phyloP scores from a whole-genome alignment of 1,140 invertebrate genomes.

The Tetragonula clypearis region DNA sequence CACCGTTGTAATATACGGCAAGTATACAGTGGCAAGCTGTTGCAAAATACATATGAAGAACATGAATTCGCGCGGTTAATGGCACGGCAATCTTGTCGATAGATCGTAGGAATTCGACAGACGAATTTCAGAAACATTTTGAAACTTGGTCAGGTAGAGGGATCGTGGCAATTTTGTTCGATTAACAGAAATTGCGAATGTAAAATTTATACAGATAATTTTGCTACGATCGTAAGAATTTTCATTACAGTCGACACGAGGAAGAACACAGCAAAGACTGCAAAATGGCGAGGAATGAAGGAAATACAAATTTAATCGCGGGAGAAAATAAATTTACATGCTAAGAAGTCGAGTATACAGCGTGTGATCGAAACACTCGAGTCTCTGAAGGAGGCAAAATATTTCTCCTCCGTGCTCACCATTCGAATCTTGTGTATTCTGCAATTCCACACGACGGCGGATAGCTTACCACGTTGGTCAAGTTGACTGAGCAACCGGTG shows the following conservation, averaged over 20 bases:
- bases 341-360: no score
- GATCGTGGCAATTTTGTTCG: neutral
- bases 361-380: neutral
- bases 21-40: neutral
- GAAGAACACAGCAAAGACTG: neutral
- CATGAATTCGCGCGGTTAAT: neutral
- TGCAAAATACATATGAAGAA: neutral
- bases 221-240: no score
- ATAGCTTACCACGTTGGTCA: neutral
- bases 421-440: neutral
- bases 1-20: neutral
- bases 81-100: neutral
- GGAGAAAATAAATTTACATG: no score
- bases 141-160: no score
- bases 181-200: no score
- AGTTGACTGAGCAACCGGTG: neutral
- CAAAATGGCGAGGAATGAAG: neutral
- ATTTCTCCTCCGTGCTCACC: neutral
- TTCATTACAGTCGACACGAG: no score
- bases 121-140: neutral
- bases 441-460: neutral
- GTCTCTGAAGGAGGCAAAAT: neutral
- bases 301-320: neutral
- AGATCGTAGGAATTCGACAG: neutral
- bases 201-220: no score